phyloP scores from a whole-genome alignment of 1,140 invertebrate species.

The Trialeurodes vaporariorum region DNA sequence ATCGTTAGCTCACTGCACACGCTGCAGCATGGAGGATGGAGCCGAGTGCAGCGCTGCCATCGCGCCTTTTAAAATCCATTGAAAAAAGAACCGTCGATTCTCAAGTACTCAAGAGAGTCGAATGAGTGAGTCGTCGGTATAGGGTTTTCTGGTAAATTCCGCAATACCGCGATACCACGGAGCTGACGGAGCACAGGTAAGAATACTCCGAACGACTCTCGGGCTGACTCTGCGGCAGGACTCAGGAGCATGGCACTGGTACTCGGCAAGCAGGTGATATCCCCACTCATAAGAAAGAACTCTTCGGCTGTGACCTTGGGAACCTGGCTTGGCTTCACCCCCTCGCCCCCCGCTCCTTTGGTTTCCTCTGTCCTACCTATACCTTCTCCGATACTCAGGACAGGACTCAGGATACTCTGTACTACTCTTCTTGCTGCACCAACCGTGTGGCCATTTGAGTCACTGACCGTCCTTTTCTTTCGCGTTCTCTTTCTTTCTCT shows the following conservation, averaged over 20 bases:
- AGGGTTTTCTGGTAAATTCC: no score
- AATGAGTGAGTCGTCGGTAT: no score
- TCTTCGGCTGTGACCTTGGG: not conserved
- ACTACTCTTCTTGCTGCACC: no score
- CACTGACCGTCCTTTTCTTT: not conserved
- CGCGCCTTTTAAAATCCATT: no score
- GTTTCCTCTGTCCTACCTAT: no score
- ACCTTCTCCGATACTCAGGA: no score
- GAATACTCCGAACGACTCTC: no score
- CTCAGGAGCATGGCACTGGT: not conserved
- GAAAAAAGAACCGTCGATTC: no score
- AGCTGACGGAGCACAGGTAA: not conserved
- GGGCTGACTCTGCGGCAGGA: no score
- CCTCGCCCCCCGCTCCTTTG: not conserved
- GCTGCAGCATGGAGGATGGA: not conserved
- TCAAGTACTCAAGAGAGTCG: no score
- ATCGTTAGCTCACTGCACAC: not conserved
- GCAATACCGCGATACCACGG: no score
- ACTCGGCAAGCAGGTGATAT: not conserved
- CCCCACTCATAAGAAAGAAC: not conserved
- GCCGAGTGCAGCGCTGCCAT: not conserved
- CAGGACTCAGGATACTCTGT: no score
- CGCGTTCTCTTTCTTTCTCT: not conserved
- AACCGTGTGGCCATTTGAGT: not conserved
- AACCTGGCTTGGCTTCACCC: not conserved